Evolutionary conservation across 2,113 vertebrate genomes (phyloP).

Genomic region (Brachirus orientalis): DNA sequence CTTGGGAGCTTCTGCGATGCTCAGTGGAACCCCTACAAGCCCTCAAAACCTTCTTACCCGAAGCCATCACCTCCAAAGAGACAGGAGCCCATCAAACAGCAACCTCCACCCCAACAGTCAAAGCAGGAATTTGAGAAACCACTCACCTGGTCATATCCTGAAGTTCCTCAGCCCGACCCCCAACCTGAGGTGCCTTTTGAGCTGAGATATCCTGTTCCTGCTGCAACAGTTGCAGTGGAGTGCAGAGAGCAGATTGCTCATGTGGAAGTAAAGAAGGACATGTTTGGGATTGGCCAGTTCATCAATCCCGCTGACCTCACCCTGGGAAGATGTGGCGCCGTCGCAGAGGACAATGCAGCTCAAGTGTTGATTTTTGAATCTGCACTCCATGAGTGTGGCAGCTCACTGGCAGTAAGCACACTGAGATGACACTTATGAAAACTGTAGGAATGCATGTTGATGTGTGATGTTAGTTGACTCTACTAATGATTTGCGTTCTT

Average conservation of each 20-base stretch:
- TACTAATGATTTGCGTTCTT: constrained; percentile 8
- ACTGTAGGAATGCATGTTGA: background rate
- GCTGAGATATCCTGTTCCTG: constrained; percentile 42
- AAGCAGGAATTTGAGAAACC: constrained; percentile 53
- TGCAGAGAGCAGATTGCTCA: constrained; percentile 58
- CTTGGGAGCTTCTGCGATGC: constrained; percentile 55
- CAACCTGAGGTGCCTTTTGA: constrained; percentile 1
- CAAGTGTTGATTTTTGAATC: constrained; percentile 62
- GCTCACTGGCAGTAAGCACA: constrained; percentile 56
- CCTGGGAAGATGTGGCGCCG: constrained; percentile 55
- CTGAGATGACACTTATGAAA: background rate
- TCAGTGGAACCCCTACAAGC: background rate
- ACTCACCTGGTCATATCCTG: constrained; percentile 65
- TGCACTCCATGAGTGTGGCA: constrained; percentile 62
- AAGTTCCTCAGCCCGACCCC: background rate
- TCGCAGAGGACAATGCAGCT: background rate
- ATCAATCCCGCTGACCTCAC: constrained; percentile 55
- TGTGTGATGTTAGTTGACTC: constrained; percentile 2
- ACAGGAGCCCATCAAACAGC: background rate
- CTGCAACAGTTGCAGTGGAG: constrained; percentile 51
- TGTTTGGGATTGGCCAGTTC: constrained; percentile 64
- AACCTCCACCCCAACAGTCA: background rate
- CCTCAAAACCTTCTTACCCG: background rate
- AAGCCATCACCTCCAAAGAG: background rate
- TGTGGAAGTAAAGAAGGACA: constrained; percentile 69